Percentiles rank a stretch among this genome's conserved stretches.
Evolutionary conservation across 2,797 vertebrate species (phyloP).

Genomic region (Rhinophrynus dorsalis): DNA sequence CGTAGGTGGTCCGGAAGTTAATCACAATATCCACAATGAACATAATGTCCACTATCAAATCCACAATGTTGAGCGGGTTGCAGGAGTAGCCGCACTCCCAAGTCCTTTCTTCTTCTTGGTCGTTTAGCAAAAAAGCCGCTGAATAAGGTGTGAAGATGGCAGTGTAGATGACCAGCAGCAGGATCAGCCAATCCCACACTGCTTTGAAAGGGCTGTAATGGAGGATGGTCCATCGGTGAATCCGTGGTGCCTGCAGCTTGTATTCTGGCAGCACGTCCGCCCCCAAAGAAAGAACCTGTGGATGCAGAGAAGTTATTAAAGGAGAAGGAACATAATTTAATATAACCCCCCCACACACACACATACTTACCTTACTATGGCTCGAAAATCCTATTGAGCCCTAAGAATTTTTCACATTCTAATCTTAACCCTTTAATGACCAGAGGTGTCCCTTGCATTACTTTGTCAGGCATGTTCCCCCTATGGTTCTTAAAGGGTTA

Average conservation of each 20-base stretch:
- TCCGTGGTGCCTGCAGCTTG: slow-evolving; percentile 92
- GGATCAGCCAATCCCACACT: slow-evolving; percentile 97
- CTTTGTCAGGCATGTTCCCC: too few species aligned
- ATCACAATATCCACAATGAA: slow-evolving; percentile 97
- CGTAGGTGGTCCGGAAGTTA: slow-evolving; percentile 98
- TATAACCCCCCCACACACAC: too few species aligned
- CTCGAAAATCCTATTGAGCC: too few species aligned
- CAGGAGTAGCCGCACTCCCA: slow-evolving; percentile 91
- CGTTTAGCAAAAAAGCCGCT: slow-evolving; percentile 92
- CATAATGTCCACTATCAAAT: slow-evolving; percentile 98
- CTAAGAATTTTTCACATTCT: too few species aligned
- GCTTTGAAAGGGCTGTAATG: slow-evolving; percentile 99
- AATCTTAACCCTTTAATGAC: too few species aligned
- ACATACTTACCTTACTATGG: too few species aligned
- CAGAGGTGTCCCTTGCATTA: too few species aligned
- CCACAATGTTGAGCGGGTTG: slow-evolving; percentile 92
- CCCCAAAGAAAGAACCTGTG: slow-evolving; percentile 90
- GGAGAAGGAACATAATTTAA: too few species aligned
- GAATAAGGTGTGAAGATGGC: slow-evolving; percentile 97
- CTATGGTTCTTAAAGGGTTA: too few species aligned
- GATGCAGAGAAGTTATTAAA: neutral
- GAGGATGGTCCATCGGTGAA: slow-evolving; percentile 95
- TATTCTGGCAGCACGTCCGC: slow-evolving; percentile 96
- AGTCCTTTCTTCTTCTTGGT: slow-evolving; percentile 84
- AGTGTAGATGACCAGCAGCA: slow-evolving; percentile 97